Conservation (phyloP, 64 coral and sea anemone species). For the Actinia tenebrosa region DNA sequence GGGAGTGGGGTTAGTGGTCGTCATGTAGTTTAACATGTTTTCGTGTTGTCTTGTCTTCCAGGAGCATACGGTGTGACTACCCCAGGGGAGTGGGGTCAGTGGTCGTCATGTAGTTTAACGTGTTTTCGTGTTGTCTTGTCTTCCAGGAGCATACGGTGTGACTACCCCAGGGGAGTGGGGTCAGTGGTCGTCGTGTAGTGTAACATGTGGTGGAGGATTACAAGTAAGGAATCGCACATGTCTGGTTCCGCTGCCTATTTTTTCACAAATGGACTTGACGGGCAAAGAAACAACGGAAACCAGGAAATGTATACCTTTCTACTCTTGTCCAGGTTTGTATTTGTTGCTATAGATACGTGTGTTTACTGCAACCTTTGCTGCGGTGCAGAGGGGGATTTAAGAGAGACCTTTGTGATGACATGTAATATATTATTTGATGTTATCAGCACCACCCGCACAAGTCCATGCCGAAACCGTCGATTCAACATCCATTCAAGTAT, state of each 20-base stretch:
- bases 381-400: no score
- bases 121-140: neutral
- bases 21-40: conserved; percentile 2
- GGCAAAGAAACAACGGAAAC: neutral
- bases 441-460: neutral
- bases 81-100: conserved; percentile 27
- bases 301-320: neutral
- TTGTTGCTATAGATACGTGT: neutral
- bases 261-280: neutral
- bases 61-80: neutral
- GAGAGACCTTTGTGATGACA: neutral
- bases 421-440: neutral
- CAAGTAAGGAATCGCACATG: conserved; percentile 35
- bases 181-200: conserved; percentile 37
- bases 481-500: neutral
- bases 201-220: conserved; percentile 14
- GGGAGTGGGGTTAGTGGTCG: conserved; percentile 42
- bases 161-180: conserved; percentile 25
- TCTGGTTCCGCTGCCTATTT: conserved; percentile 15
- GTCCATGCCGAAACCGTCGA: neutral
- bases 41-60: neutral
- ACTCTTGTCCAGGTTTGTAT: neutral
- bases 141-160: neutral
- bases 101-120: conserved; percentile 32
- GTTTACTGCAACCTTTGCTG: no score